Evolutionary conservation across 92 coral and sea anemone species (phyloP).

Genomic region (Nematostella vectensis): DNA sequence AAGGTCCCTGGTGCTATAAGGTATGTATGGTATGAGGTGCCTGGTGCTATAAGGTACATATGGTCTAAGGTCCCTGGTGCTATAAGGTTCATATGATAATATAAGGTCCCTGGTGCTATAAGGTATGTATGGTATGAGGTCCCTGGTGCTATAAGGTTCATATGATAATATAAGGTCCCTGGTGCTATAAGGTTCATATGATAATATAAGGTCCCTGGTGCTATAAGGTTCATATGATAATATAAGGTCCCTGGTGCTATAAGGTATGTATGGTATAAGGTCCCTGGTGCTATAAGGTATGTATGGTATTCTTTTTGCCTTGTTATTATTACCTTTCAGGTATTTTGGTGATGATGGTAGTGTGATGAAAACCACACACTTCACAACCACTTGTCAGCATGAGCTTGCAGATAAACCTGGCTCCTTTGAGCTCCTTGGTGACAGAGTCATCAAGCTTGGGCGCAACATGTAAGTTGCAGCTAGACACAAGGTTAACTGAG

Average conservation of each 20-base stretch:
- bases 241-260: conserved; percentile 93
- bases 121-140: conserved; percentile 99
- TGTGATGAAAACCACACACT: conserved; percentile 56
- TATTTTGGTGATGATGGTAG: conserved; percentile 71
- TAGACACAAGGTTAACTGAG: not conserved
- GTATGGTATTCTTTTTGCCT: no score
- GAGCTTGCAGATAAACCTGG: conserved; percentile 91
- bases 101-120: conserved; percentile 90
- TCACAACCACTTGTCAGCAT: conserved; percentile 80
- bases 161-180: conserved; percentile 93
- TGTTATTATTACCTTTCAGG: conserved; percentile 19
- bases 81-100: no score
- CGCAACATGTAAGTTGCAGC: conserved; percentile 95
- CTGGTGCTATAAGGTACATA: conserved; percentile 96
- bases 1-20: conserved; percentile 96
- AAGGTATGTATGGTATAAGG: conserved; percentile 98
- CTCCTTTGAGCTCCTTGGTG: conserved; percentile 96
- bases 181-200: conserved; percentile 97
- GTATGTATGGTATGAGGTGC: conserved; percentile 98
- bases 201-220: conserved; percentile 95
- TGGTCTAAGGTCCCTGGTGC: conserved; percentile 96
- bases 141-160: conserved; percentile 95
- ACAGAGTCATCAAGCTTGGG: conserved; percentile 89
- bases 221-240: no score
- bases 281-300: conserved; percentile 96